Percentiles rank a stretch among this genome's conserved stretches.
phyloP scores from a whole-genome alignment of 2,888 invertebrate genomes.

The Habrosyne pyritoides region DNA sequence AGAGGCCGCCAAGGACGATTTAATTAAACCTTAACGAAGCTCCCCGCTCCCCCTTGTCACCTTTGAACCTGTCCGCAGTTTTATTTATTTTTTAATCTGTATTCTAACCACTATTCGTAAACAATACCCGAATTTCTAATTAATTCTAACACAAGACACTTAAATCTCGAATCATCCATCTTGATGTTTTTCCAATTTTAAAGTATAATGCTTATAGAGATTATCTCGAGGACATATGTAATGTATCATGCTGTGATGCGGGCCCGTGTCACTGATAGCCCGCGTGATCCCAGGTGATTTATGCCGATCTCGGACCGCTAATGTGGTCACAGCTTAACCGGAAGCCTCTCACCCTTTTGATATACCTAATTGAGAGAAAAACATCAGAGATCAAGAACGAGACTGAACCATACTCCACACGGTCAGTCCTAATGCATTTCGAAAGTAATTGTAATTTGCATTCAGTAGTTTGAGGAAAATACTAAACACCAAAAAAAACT shows the following conservation, averaged over 20 bases:
- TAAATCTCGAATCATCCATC: not conserved
- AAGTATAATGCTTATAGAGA: not conserved
- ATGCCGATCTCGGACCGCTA: slow-evolving; percentile 47
- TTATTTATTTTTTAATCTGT: slow-evolving; percentile 70
- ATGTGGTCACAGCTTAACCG: slow-evolving; percentile 49
- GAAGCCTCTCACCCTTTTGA: not conserved
- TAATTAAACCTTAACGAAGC: slow-evolving; percentile 83
- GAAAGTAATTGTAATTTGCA: not conserved
- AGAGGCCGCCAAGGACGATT: slow-evolving; percentile 82
- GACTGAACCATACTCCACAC: not conserved
- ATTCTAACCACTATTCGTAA: slow-evolving; percentile 22
- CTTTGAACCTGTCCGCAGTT: slow-evolving; percentile 68
- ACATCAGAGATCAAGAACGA: not conserved
- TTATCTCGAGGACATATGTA: not conserved
- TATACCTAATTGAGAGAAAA: not conserved
- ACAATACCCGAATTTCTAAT: not conserved
- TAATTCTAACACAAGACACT: not conserved
- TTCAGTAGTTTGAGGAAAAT: not conserved
- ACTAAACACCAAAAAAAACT: too few species aligned
- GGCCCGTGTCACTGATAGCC: slow-evolving; percentile 56
- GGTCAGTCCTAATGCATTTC: not conserved
- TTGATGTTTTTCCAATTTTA: not conserved
- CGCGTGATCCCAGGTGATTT: slow-evolving; percentile 69
- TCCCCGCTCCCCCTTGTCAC: slow-evolving; percentile 42
- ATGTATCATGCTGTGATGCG: not conserved